phyloP scores from a whole-genome alignment of 2,113 vertebrate species.

The Oenanthe oenanthe region DNA sequence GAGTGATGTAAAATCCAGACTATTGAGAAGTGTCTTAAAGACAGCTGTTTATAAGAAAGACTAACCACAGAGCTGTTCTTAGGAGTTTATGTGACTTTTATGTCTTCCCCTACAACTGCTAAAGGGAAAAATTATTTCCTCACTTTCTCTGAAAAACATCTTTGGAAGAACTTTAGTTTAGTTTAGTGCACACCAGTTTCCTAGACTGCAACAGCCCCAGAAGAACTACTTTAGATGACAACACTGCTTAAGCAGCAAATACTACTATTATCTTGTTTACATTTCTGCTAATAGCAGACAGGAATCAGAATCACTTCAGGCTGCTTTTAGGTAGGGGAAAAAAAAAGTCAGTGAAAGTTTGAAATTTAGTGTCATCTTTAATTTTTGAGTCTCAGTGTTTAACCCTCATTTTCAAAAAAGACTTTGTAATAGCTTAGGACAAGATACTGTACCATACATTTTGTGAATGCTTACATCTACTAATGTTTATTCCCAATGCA shows the following conservation, averaged over 20 bases:
- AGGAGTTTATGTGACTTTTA: neutral
- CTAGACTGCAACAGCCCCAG: neutral
- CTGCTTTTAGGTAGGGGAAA: neutral
- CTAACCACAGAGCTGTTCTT: neutral
- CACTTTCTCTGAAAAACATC: neutral
- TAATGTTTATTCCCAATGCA: neutral
- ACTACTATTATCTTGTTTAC: neutral
- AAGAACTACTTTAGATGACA: neutral
- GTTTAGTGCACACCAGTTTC: neutral
- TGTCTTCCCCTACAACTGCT: neutral
- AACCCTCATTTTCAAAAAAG: neutral
- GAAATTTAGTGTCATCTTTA: neutral
- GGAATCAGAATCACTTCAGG: neutral
- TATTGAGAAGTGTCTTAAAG: neutral
- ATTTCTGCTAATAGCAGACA: neutral
- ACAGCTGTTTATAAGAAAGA: neutral
- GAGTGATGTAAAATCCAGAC: neutral
- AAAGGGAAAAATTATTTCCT: neutral
- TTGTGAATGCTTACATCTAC: neutral
- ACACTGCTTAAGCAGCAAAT: neutral
- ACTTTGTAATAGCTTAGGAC: neutral
- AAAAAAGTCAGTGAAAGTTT: neutral
- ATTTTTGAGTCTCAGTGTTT: neutral
- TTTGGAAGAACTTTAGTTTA: neutral
- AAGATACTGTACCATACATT: neutral